phyloP scores from a whole-genome alignment of 2,113 vertebrate species.

The Muntiacus reevesi region DNA sequence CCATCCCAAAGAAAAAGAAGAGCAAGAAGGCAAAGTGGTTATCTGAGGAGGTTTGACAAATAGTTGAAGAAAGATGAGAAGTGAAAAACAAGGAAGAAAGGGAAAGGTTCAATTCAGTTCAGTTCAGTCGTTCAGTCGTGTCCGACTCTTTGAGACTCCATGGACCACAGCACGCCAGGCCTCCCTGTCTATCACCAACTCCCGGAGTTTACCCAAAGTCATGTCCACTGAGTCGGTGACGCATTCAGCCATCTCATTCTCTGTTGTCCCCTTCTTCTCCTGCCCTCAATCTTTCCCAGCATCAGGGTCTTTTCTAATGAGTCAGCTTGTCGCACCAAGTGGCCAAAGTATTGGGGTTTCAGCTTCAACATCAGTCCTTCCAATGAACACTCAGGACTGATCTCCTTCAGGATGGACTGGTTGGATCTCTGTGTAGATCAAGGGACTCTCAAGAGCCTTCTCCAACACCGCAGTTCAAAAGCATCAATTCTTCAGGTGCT shows the following conservation, averaged over 20 bases:
- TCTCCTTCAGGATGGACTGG: background rate
- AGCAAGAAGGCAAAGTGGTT: background rate
- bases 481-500: too few species aligned
- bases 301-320: background rate
- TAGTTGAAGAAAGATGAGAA: background rate
- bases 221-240: background rate
- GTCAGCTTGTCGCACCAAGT: background rate
- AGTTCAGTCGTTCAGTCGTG: background rate
- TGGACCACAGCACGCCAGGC: fast-evolving
- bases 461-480: too few species aligned
- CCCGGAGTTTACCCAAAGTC: background rate
- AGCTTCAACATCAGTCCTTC: background rate
- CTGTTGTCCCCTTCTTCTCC: background rate
- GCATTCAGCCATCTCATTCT: background rate
- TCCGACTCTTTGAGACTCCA: background rate
- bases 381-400: background rate
- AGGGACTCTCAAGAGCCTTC: background rate
- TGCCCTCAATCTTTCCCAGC: background rate
- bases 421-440: background rate
- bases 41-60: background rate
- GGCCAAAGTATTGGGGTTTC: background rate
- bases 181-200: background rate
- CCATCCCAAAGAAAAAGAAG: background rate
- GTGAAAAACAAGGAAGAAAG: background rate
- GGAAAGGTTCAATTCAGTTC: background rate